Conservation (phyloP, 1,140 invertebrate genomes). For the Bombus waltoni region DNA sequence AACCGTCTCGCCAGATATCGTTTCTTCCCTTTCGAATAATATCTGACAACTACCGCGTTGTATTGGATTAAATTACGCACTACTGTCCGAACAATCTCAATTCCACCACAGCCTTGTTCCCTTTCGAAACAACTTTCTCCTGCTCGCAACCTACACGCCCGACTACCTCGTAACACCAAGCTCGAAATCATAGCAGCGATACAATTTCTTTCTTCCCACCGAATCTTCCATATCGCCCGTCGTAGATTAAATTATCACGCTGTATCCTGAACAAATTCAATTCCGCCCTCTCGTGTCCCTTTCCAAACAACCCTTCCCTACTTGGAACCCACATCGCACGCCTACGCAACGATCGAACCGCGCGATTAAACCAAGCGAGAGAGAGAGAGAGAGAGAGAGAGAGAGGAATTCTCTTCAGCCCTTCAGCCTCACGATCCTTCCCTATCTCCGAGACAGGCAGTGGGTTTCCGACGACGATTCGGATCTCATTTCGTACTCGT, state of each 20-base stretch:
- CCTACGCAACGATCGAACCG: slow-evolving; percentile 19
- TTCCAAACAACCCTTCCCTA: neutral
- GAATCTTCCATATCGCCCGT: too few species aligned
- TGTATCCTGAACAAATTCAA: slow-evolving; percentile 18
- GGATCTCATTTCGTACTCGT: slow-evolving; percentile 48
- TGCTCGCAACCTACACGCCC: too few species aligned
- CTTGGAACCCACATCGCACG: too few species aligned
- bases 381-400: neutral
- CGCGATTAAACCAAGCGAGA: neutral
- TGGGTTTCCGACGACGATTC: slow-evolving; percentile 31
- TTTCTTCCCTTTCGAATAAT: neutral
- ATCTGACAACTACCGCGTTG: neutral
- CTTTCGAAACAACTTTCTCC: neutral
- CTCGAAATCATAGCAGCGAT: neutral
- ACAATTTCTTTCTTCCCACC: too few species aligned
- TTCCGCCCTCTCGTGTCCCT: neutral
- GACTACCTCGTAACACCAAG: neutral
- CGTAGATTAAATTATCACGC: neutral
- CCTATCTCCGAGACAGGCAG: neutral
- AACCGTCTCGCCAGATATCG: neutral
- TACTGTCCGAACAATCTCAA: too few species aligned
- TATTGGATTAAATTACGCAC: too few species aligned
- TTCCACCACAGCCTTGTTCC: neutral
- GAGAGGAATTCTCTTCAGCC: neutral
- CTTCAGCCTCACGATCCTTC: neutral